phyloP scores from a whole-genome alignment of 2,113 vertebrate species.

The Alces alces region DNA sequence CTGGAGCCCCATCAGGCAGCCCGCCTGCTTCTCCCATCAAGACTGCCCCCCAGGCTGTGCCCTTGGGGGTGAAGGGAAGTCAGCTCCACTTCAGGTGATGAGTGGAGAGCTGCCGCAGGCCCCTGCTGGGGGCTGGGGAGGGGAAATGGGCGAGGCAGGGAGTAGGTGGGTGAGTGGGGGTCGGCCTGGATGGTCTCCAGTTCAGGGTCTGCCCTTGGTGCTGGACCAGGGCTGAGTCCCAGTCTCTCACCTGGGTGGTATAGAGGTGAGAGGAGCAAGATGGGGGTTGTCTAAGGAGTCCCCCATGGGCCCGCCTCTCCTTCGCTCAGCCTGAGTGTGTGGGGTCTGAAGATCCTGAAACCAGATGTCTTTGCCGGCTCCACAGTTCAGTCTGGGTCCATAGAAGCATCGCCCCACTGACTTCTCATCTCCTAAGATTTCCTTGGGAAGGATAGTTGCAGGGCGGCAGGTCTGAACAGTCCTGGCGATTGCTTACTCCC shows the following conservation, averaged over 20 bases:
- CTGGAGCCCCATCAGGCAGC: neutral
- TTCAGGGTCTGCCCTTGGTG: neutral
- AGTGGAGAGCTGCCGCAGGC: neutral
- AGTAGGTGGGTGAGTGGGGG: neutral
- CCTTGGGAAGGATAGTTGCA: neutral
- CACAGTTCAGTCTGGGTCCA: fast-evolving
- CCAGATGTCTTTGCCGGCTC: neutral
- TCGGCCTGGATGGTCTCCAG: neutral
- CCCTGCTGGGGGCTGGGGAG: neutral
- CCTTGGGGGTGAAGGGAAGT: neutral
- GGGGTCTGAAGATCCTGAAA: neutral
- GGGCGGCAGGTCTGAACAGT: neutral
- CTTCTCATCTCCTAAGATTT: neutral
- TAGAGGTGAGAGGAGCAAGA: neutral
- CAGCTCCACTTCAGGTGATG: neutral
- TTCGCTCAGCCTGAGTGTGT: neutral
- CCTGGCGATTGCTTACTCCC: neutral
- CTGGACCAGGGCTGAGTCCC: neutral
- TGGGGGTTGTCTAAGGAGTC: neutral
- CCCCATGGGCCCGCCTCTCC: neutral
- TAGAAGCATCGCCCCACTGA: fast-evolving
- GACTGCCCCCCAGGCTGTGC: neutral
- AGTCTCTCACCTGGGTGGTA: neutral
- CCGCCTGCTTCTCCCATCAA: neutral
- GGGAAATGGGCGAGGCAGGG: neutral